Evolutionary conservation across 2,888 invertebrate species (phyloP).

Genomic region (Epinotia bilunana): DNA sequence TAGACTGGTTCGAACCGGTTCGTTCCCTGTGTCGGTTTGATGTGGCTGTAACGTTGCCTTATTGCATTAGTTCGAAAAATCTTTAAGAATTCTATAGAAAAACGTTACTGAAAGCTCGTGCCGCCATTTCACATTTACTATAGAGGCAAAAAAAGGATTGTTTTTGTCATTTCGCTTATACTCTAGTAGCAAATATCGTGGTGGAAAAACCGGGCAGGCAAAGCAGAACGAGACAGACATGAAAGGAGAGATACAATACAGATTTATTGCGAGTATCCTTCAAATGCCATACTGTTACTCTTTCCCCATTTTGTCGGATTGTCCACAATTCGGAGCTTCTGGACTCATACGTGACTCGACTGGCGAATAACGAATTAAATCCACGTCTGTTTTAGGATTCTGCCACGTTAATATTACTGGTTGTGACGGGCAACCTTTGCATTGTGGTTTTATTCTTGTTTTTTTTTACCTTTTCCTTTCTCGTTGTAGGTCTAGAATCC

Average conservation of each 20-base stretch:
- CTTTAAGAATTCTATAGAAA: not conserved
- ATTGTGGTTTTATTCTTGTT: no score
- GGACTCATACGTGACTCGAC: constrained; percentile 2
- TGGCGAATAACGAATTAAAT: constrained; percentile 1
- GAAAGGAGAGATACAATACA: no score
- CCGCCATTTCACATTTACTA: not conserved
- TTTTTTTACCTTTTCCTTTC: no score
- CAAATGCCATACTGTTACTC: no score
- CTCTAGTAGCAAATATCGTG: no score
- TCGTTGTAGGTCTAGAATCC: no score
- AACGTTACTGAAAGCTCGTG: not conserved
- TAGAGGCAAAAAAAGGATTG: no score
- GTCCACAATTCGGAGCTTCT: not conserved
- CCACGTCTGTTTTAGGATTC: constrained; percentile 5
- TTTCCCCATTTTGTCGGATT: not conserved
- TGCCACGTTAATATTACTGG: not conserved
- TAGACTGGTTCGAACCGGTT: constrained; percentile 50
- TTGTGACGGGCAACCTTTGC: constrained; percentile 7
- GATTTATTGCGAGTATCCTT: no score
- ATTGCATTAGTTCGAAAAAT: not conserved
- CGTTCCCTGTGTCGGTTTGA: constrained; percentile 30
- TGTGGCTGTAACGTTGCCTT: constrained; percentile 1
- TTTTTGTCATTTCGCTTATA: no score
- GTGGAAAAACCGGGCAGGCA: no score
- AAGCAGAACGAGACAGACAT: no score